Conservation (phyloP, 1,140 invertebrate species). For the Conopomorpha cramerella region DNA sequence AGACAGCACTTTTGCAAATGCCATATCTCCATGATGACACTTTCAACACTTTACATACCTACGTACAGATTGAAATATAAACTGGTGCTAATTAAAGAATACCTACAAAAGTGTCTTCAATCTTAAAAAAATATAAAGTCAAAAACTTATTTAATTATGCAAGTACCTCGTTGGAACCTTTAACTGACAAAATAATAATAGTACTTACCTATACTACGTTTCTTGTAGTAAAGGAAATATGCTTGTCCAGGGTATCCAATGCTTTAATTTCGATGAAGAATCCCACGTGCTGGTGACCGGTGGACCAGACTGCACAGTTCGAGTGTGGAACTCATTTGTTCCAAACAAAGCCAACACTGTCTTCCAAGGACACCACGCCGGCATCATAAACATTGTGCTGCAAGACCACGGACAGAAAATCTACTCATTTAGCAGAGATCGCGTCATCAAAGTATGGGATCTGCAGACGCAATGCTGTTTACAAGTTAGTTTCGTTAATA, state of each 20-base stretch:
- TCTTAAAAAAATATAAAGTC: too few species aligned
- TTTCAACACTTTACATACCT: too few species aligned
- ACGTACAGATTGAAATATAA: too few species aligned
- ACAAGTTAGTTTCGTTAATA: slow-evolving; percentile 39
- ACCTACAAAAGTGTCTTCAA: too few species aligned
- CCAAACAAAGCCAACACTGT: slow-evolving; percentile 64
- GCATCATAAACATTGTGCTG: slow-evolving; percentile 68
- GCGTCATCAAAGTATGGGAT: slow-evolving; percentile 74
- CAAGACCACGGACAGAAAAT: slow-evolving; percentile 49
- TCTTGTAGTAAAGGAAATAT: too few species aligned
- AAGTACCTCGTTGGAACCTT: too few species aligned
- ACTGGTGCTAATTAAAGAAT: too few species aligned
- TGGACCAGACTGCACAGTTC: slow-evolving; percentile 71
- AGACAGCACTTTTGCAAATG: too few species aligned
- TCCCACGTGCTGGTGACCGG: slow-evolving; percentile 69
- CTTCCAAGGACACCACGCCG: slow-evolving; percentile 71
- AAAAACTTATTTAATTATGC: too few species aligned
- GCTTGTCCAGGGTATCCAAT: slow-evolving; percentile 53
- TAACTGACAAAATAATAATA: too few species aligned
- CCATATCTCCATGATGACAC: too few species aligned
- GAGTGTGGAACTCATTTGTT: slow-evolving; percentile 78
- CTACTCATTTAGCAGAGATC: slow-evolving; percentile 68
- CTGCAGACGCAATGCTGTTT: slow-evolving; percentile 62
- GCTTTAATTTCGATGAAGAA: slow-evolving; percentile 63
- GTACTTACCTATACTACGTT: too few species aligned